These are phyloP conservation scores for Carposina sasakii DNA, from an alignment of 1,140 invertebrate genomes.

Conservation along the genomic window DNA sequence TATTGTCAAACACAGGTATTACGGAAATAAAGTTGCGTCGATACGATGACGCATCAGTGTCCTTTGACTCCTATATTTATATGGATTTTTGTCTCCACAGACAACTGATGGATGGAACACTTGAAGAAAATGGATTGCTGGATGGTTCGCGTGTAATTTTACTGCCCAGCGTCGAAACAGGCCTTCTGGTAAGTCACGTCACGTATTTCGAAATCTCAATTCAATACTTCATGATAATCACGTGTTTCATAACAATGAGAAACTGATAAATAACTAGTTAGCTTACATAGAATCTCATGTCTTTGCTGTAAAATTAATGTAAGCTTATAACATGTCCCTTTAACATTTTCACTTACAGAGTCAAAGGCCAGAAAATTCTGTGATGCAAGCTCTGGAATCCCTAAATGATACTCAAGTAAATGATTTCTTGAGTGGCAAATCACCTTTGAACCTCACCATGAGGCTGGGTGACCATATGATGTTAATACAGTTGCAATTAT, in stretches of 20 bases:
- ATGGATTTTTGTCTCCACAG: conserved; percentile 73
- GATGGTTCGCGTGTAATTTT: conserved; percentile 92
- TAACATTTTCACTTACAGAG: conserved; percentile 79
- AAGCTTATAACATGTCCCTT: conserved; percentile 23
- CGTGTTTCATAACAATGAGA: conserved; percentile 59
- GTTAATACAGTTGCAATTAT: conserved; percentile 94
- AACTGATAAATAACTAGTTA: conserved; percentile 48
- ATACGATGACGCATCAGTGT: conserved; percentile 70
- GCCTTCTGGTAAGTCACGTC: conserved; percentile 82
- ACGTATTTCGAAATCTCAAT: conserved; percentile 44
- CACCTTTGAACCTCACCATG: conserved; percentile 95
- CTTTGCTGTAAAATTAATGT: too few species aligned
- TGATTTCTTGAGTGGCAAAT: conserved; percentile 94
- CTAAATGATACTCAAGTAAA: conserved; percentile 95
- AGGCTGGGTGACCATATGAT: conserved; percentile 96
- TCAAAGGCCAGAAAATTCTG: conserved; percentile 92
- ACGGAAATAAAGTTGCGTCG: conserved; percentile 70
- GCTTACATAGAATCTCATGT: conserved; percentile 30
- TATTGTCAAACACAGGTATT: conserved; percentile 70
- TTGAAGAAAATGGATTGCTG: conserved; percentile 88
- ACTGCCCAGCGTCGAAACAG: conserved; percentile 94
- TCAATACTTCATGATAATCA: conserved; percentile 50
- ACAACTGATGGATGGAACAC: conserved; percentile 88
- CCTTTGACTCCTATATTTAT: conserved; percentile 55
- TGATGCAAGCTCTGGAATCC: conserved; percentile 95